Percentiles rank a stretch among this genome's conserved stretches.
Evolutionary conservation across 2,797 vertebrate species (phyloP).

Genomic region (Myotis vivesi): DNA sequence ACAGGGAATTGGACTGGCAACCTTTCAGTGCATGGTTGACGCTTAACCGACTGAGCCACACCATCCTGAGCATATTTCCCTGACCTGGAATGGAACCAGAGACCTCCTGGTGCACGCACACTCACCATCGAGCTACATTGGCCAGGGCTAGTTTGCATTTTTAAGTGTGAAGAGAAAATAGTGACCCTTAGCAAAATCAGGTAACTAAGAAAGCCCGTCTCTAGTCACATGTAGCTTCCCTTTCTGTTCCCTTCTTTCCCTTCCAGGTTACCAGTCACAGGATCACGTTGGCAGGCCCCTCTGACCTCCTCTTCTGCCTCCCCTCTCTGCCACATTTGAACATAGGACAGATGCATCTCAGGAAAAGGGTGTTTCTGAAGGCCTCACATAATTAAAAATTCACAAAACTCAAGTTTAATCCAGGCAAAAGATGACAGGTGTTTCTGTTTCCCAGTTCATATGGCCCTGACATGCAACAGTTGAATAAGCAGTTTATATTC

Average conservation of each 20-base stretch:
- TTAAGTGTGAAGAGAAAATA: neutral
- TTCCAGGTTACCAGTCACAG: neutral
- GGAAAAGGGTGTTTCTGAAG: neutral
- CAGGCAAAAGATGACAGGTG: neutral
- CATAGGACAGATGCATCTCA: neutral
- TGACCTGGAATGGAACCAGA: neutral
- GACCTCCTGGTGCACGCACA: neutral
- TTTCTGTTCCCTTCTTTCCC: neutral
- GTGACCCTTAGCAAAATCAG: neutral
- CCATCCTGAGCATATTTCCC: neutral
- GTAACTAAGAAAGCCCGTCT: neutral
- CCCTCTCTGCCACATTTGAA: neutral
- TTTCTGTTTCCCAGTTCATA: neutral
- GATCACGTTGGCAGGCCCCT: neutral
- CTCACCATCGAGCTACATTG: neutral
- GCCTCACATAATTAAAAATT: neutral
- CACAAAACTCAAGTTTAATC: neutral
- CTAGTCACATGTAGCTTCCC: neutral
- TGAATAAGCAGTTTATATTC: neutral
- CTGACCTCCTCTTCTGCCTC: neutral
- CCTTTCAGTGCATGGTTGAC: neutral
- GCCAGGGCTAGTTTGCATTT: neutral
- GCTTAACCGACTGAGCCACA: neutral
- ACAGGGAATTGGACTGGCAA: neutral
- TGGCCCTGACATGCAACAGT: neutral